Evolutionary conservation across 1,140 invertebrate species (phyloP).

Genomic region (Bombus consobrinus): DNA sequence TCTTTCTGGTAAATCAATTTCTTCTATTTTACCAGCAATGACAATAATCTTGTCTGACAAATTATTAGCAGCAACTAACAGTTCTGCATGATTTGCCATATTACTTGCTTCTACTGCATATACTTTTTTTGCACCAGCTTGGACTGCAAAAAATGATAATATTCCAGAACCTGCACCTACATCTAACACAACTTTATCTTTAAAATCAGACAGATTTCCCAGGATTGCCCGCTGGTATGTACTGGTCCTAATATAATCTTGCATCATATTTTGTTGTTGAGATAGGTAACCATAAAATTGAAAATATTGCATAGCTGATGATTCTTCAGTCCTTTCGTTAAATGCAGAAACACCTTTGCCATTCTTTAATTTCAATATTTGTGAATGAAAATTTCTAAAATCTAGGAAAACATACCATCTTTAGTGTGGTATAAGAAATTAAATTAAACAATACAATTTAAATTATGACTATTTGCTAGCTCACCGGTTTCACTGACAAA

Average conservation of each 20-base stretch:
- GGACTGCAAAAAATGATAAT: constrained; percentile 98
- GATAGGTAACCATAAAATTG: constrained; percentile 99
- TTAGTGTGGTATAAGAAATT: not conserved
- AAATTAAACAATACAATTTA: not conserved
- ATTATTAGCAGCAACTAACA: constrained; percentile 95
- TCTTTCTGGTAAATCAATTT: constrained; percentile 96
- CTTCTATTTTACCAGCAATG: constrained; percentile 99
- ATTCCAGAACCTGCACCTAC: constrained; percentile 99
- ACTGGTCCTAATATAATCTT: constrained; percentile 98
- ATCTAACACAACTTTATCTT: constrained; percentile 96
- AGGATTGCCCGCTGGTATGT: constrained; percentile 99
- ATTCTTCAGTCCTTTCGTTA: constrained; percentile 97
- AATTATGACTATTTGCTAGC: not conserved
- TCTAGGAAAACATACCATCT: constrained; percentile 80
- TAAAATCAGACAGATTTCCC: constrained; percentile 96
- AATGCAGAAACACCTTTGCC: constrained; percentile 93
- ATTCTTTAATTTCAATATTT: constrained; percentile 90
- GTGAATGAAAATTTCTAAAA: constrained; percentile 89
- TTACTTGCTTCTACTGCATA: constrained; percentile 99
- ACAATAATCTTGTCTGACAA: constrained; percentile 94
- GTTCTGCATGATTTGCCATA: constrained; percentile 98
- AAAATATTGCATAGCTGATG: constrained; percentile 98
- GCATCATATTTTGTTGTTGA: constrained; percentile 99
- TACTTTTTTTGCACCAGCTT: constrained; percentile 97
- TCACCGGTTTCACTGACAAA: constrained; percentile 82